Base-by-base conservation (phyloP, 92 coral and sea anemone genomes). In the Hydrozoanthus gracilis region DNA sequence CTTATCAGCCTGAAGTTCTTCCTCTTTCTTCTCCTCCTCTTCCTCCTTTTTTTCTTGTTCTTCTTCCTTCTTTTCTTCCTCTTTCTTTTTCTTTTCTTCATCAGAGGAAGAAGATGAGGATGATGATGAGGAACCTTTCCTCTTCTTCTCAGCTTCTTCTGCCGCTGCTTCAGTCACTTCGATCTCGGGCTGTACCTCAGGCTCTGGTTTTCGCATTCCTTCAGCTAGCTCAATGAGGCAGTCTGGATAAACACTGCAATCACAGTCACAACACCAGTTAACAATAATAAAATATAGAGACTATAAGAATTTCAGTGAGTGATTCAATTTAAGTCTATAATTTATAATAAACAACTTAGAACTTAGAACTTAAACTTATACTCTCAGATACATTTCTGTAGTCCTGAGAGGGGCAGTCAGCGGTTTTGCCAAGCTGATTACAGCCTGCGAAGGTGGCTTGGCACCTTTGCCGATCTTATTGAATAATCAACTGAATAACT, bases 181-280 rank as follows among this genome's bases (percentile, higher is more conserved):
- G 45, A 80, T 65, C 12, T 80, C 85, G 18, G 85, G 85, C 44
- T 80, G 74, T 3, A 60, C 64, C 67, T 93, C 95, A 8, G 93
- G 94, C 62, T 94, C 98, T 15, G 95, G 87, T 14, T 95, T 95
- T 86, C 98, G 90, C 99, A 95, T 92, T 60, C 99, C 99, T 51
- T 95, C 98, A 16, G 99, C 95, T 44, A 96, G 92, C 83, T 96
- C 95, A 77, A 96, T 91, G n/a, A 96, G 94, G 85, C 99, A 96
- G 73, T 96, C 98, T 48, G 99, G 95, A 76, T 74, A 88, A 27
- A 91, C 88, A 78, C 99, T 96, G 62, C 9, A 78, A 46, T 3
- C 69, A 54, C 68, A 66, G 52, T 7, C 44, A 7, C 44, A 10
- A 13, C 6, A 27, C 2, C 39, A 27, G 39, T 27, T 27, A 27